Conservation (phyloP, 2,888 invertebrate species). For the Trissoscelio sp. region DNA sequence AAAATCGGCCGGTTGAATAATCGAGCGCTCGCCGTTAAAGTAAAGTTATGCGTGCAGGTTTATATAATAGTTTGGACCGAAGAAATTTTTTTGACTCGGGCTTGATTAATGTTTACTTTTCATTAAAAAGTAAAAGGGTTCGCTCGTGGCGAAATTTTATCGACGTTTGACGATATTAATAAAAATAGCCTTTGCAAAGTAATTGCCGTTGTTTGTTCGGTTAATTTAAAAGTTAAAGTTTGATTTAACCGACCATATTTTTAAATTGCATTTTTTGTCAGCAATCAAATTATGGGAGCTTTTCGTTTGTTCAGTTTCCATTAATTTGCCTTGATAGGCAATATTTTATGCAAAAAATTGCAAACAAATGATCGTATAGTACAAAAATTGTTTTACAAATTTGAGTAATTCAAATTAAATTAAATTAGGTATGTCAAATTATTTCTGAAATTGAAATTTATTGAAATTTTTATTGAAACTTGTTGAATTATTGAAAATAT, state of each 20-base stretch:
- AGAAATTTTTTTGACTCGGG: conserved; percentile 15
- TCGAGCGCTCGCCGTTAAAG: conserved; percentile 18
- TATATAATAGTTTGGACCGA: conserved; percentile 28
- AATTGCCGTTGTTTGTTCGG: background rate
- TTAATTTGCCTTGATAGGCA: too few relatives aligned
- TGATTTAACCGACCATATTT: background rate
- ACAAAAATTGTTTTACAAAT: too few relatives aligned
- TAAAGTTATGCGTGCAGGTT: conserved; percentile 12
- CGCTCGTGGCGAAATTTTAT: conserved; percentile 4
- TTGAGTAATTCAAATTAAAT: too few relatives aligned
- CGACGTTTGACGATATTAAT: background rate
- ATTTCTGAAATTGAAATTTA: too few relatives aligned
- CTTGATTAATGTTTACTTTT: conserved; percentile 41
- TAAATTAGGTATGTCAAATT: too few relatives aligned
- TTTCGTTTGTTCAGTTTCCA: too few relatives aligned
- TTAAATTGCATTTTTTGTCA: background rate
- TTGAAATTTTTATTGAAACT: too few relatives aligned
- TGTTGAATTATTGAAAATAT: too few relatives aligned
- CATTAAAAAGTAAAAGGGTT: conserved; percentile 26
- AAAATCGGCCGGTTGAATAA: conserved; percentile 39
- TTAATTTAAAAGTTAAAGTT: background rate
- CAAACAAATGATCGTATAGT: too few relatives aligned
- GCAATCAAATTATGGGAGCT: too few relatives aligned
- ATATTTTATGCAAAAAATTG: too few relatives aligned
- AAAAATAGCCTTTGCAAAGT: background rate